Conservation (phyloP, 2,888 invertebrate genomes). For the Macrophya annulata region DNA sequence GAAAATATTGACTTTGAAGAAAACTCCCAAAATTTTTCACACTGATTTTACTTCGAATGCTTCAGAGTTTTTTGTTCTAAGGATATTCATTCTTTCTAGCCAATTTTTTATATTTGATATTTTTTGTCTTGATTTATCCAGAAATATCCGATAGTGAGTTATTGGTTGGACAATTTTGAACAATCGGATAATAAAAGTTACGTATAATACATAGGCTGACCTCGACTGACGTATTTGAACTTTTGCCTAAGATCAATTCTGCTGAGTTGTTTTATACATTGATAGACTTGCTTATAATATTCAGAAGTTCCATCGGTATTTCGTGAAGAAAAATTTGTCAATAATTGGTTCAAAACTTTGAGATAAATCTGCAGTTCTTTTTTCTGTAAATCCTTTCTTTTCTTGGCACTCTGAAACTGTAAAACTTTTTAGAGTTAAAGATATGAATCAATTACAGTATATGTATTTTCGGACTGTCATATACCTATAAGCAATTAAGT, state of each 20-base stretch:
- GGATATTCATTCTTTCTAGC: no score
- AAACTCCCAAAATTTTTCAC: no score
- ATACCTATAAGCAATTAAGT: neutral
- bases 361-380: conserved; percentile 66
- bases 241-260: conserved; percentile 45
- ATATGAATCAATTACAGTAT: neutral
- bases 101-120: no score
- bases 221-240: neutral
- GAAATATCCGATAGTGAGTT: no score
- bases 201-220: neutral
- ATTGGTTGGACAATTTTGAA: no score
- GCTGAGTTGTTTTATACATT: conserved; percentile 63
- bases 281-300: conserved; percentile 59
- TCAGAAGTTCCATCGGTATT: conserved; percentile 29
- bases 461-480: conserved; percentile 27
- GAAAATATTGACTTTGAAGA: no score
- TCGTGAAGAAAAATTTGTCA: conserved; percentile 64
- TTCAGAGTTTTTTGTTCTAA: no score
- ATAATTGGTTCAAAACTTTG: conserved; percentile 65
- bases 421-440: neutral
- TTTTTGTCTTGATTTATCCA: no score
- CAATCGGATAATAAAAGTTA: no score
- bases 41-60: no score
- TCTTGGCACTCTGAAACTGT: conserved; percentile 60
- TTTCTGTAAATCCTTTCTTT: conserved; percentile 41